Evolutionary conservation across 2,113 vertebrate genomes (phyloP), one percentile per base, ranked within the genome.

Genomic region (Calidris pugnax): DNA sequence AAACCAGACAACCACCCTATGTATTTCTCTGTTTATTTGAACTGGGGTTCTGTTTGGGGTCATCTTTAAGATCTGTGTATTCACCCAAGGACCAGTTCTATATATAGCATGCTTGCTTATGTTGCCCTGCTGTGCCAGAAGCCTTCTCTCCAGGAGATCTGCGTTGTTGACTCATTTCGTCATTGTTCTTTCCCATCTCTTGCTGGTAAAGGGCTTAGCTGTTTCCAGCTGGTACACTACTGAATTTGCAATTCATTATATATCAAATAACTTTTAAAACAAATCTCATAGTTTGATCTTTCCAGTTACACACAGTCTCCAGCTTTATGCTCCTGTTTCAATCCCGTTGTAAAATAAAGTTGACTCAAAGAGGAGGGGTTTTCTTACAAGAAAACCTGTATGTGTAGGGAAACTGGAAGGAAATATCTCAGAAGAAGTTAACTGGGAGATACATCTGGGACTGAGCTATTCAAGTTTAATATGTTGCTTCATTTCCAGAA

Each of bases 121-220:
- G 45, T 95, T 95, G 59, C 50, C 77, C 67, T 91, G 89, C 91
- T 93, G 71, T 47, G 74, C 67, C 89, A 89, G 89, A 91, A 95
- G 67, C 47, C 28, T 45, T 67, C 78, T 73, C 62, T 85, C 47
- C 63, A 69, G 84, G 88, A 96, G 41, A 69, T 62, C 50, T 4
- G 4, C 27, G 0, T 41, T 72, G 51, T 62, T 90, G 62, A 53
- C 47, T 91, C 27, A 59, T 85, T 95, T 85, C 17, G 0, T 89
- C 77, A 74, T 63, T 94, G 47, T 91, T 94, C 53, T 79, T 89
- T 89, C 71, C 35, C 71, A 66, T 75, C 50, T 69, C 66, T 78
- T 93, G 53, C 77, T 79, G 37, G 80, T 66, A 81, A 92, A 92
- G 32, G 19, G 17, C 53, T 79, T 67, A 82, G 77, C 14, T 78